Base-by-base conservation (phyloP, 2,888 invertebrate genomes). In the Cyrtodaria siliqua region DNA sequence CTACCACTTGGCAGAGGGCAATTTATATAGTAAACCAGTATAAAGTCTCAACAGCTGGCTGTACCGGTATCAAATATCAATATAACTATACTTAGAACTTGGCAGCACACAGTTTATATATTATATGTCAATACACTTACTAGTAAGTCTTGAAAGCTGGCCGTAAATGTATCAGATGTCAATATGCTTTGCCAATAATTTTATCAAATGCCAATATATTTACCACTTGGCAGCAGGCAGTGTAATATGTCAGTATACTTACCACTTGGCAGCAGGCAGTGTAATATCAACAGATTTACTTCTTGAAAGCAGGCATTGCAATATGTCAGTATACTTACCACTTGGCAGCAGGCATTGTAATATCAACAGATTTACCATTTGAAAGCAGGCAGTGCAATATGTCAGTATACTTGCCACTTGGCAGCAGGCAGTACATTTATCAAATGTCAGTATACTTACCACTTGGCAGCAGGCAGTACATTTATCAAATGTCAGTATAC, bases 401-500 rank as follows among this genome's bases (percentile, higher is more conserved):
- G 6, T 33, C 12, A 8, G 12, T 8, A 38, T 18, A 57, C 26
- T 86, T 85, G 94, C 94, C 53, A 84, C 87, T 12, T 85, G 64
- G 0, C 98, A 98, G 91, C 99, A 99, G 0, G 98, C 99, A 52
- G 98, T 97, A 91, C 99, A 99, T 83, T 97, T 96, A 64, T 95
- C 95, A 94, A 98, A 99, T 87, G 97, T 96, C 61, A 95, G 12
- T 8, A 33, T 23, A 59, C 29, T 86, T 85, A 94, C 94, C 50
- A 84, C 87, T 12, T 84, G 64, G 0, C 98, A 98, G 91, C 99
- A 99, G 0, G 98, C 99, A 52, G 98, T 97, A 91, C 99, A 99
- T 83, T 97, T 96, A 64, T 95, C 95, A 94, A 98, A 99, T 33
- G 6, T 33, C 12, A 4, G 12, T 8, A 29, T 23, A 59, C 29